Evolutionary conservation across 2,888 invertebrate genomes (phyloP).

Genomic region (Eurois occulta): DNA sequence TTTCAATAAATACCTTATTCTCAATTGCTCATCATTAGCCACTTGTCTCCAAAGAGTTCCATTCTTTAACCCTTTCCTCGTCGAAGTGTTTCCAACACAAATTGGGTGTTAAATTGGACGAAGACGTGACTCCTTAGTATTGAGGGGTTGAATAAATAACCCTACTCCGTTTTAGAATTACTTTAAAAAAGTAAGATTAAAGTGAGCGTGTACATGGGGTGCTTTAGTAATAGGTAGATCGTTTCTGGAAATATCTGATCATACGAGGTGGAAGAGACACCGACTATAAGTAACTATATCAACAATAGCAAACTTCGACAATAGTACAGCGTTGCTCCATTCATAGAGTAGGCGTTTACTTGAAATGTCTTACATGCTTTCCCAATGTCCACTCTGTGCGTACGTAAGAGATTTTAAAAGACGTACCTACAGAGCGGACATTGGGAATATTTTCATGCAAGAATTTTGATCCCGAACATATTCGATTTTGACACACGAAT

Average conservation of each 20-base stretch:
- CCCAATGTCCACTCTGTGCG: no score
- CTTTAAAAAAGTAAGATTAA: constrained; percentile 42
- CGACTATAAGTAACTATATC: no score
- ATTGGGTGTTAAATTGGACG: constrained; percentile 86
- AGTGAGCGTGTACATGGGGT: constrained; percentile 21
- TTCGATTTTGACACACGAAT: no score
- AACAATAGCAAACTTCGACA: constrained; percentile 39
- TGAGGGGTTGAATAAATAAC: constrained; percentile 60
- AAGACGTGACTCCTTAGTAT: constrained; percentile 83
- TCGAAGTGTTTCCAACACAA: constrained; percentile 73
- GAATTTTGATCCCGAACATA: no score
- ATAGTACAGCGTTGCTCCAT: constrained; percentile 20
- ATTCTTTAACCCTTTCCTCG: constrained; percentile 73
- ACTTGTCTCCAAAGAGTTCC: constrained; percentile 47
- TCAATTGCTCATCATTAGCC: constrained; percentile 36
- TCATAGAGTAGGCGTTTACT: constrained; percentile 27
- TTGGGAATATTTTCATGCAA: no score
- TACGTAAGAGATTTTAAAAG: no score
- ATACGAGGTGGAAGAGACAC: neutral
- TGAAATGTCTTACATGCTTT: neutral
- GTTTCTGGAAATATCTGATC: neutral
- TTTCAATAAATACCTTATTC: constrained; percentile 12
- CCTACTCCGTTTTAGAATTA: constrained; percentile 44
- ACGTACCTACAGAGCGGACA: no score
- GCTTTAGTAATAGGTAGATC: neutral